A percentile compares a stretch with the other conserved stretches of the same genome.
These are phyloP conservation scores for Cepaea nemoralis DNA, from an alignment of 1,140 invertebrate species.

Conservation along the genomic window DNA sequence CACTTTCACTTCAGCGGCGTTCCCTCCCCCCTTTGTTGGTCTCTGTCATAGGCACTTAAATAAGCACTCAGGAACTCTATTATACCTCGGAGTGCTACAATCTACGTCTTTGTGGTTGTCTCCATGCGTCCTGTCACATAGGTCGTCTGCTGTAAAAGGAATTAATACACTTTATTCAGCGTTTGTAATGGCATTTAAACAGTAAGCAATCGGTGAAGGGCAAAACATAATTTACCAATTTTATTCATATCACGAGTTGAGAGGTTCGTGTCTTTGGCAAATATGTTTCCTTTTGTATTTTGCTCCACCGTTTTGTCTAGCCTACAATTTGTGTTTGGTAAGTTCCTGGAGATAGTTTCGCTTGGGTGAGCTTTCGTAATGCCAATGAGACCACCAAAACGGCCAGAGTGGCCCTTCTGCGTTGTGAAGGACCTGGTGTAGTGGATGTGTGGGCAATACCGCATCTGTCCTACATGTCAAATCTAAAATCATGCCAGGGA, in stretches of 20 bases:
- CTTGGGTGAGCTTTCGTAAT: background rate
- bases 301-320: background rate
- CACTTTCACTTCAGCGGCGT: background rate
- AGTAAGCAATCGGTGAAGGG: background rate
- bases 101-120: background rate
- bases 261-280: background rate
- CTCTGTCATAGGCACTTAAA: conserved; percentile 12
- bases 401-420: background rate
- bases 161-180: conserved; percentile 15
- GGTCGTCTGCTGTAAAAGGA: background rate
- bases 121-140: background rate
- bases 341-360: background rate
- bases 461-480: background rate
- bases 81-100: background rate
- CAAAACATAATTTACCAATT: conserved; percentile 14
- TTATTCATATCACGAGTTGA: background rate
- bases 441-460: background rate
- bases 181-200: background rate
- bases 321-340: background rate
- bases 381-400: background rate
- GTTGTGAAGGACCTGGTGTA: background rate
- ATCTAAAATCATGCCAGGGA: no score
- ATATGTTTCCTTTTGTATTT: conserved; percentile 8
- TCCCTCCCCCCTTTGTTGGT: conserved; percentile 10
- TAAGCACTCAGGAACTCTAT: conserved; percentile 1